phyloP scores from a whole-genome alignment of 2,113 vertebrate species.

The Anguilla rostrata region DNA sequence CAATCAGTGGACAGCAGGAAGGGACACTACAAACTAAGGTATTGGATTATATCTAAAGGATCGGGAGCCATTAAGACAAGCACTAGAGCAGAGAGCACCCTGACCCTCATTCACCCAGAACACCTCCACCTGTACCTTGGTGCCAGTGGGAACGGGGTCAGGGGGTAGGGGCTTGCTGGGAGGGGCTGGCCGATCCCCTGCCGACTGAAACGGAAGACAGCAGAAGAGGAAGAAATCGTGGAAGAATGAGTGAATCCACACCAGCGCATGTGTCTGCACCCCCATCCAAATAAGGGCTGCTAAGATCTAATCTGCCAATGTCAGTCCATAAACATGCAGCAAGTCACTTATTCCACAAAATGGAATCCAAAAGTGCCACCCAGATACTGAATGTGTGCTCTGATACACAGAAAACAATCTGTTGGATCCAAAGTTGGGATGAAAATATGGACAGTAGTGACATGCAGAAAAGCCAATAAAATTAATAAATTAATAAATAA shows the following conservation, averaged over 20 bases:
- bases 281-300: not conserved
- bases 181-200: constrained; percentile 65
- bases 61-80: not conserved
- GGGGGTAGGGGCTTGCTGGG: constrained; percentile 84
- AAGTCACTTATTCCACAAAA: not conserved
- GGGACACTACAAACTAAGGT: not conserved
- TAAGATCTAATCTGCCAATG: not conserved
- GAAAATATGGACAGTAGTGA: not conserved
- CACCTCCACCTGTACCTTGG: constrained; percentile 69
- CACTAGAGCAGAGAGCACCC: not conserved
- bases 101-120: not conserved
- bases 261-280: not conserved
- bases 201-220: constrained; percentile 53
- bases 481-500: not conserved
- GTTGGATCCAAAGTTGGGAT: not conserved
- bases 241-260: constrained; percentile 7
- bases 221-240: constrained; percentile 18
- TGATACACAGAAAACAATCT: not conserved
- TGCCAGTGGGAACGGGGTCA: constrained; percentile 70
- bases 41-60: not conserved
- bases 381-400: not conserved
- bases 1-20: not conserved
- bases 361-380: too few species aligned
- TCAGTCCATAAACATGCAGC: not conserved
- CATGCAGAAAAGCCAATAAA: not conserved